A percentile compares a stretch with the other conserved stretches of the same genome.
Conservation (phyloP, 1,140 invertebrate genomes). For the Lamellibrachia luymesi region DNA sequence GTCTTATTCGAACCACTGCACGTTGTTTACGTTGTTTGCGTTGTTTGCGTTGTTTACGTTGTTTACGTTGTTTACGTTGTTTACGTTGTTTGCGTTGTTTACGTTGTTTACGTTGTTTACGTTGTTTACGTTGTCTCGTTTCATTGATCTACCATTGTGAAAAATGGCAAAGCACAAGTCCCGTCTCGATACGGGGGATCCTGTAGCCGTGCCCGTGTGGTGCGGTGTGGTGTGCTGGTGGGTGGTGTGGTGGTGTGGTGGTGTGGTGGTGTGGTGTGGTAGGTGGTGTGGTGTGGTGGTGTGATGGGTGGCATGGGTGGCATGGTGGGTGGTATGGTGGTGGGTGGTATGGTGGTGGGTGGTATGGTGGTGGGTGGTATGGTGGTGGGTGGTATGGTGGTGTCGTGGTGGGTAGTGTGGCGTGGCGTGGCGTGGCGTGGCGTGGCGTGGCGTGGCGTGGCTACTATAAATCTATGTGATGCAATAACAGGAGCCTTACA, state of each 20-base stretch:
- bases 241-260: no score
- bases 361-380: no score
- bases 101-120: background rate
- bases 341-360: no score
- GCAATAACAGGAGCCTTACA: background rate
- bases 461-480: background rate
- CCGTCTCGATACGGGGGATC: background rate
- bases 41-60: background rate
- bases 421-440: background rate
- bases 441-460: background rate
- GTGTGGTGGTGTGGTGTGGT: no score
- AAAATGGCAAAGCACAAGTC: background rate
- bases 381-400: no score
- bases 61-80: background rate
- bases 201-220: background rate
- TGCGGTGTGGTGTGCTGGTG: no score
- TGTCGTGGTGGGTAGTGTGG: no score
- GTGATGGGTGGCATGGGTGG: no score
- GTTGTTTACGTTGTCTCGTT: background rate
- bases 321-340: no score
- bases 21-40: background rate
- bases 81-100: background rate
- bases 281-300: no score
- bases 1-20: background rate
- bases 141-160: background rate